Evolutionary conservation across 2,113 vertebrate genomes (phyloP), one percentile per base, ranked within the genome.

Genomic region (Gavia stellata): DNA sequence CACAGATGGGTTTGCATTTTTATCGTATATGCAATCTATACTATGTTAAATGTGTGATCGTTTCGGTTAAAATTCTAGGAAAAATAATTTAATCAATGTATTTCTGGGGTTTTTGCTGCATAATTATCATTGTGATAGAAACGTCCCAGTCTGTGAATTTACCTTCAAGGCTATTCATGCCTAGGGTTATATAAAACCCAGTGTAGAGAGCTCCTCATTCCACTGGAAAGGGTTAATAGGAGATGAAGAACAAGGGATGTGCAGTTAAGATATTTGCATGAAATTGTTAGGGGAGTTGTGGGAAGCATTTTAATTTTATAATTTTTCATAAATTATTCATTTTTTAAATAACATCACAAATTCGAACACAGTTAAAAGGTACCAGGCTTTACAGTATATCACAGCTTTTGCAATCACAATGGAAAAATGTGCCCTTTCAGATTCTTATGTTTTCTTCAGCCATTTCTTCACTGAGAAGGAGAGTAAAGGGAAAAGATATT

Each of bases 301-400:
- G 77, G 70, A 96, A 90, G 84, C 81, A 86, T 94, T 94, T 95
- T 88, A 86, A 91, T 92, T 80, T 92, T 79, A 81, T 84, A 92
- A 85, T 92, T 89, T 97, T 90, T 95, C 61, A 75, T 88, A 72
- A 94, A 88, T 95, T 95, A 94, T 88, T 97, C 61, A 63, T 96
- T 91, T 95, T 67, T 50, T 0, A 38, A 94, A 84, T 85, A 91
- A 42, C 62, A 53, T 45, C 47, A 75, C 44, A 79, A 85, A 86
- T 94, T 84, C 77, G 67, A 94, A 55, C 29, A 28, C 71, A 71
- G 45, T 38, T 90, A 63, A 89, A 83, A 91, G 42, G 50, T 88
- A 28, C 26, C n/a, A 88, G 86, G 71, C 49, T 90, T 86, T 77
- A 66, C 47, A 85, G 66, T 23, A 31, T 71, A 89, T 74, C 66